Conservation (phyloP, 2,797 vertebrate genomes). For the Siniperca obscura region DNA sequence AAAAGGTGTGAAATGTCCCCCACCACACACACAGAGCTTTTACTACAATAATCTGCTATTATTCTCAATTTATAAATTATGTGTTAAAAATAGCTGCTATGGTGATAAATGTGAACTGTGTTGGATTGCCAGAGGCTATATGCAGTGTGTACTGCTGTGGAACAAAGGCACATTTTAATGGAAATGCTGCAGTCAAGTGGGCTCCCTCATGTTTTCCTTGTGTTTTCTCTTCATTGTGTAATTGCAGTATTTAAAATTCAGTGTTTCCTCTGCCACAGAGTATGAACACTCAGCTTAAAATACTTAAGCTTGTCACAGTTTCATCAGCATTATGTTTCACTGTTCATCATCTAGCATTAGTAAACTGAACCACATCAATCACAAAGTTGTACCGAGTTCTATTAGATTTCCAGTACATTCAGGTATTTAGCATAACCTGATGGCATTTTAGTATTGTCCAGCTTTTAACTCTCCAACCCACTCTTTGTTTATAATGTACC, state of each 20-base stretch:
- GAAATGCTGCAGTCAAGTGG: slow-evolving; percentile 46
- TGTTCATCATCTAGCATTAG: not conserved
- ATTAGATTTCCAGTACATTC: not conserved
- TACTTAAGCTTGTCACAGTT: slow-evolving; percentile 5
- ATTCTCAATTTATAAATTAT: slow-evolving; percentile 62
- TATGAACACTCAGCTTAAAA: slow-evolving; percentile 1
- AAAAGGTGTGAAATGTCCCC: not conserved
- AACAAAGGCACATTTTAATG: slow-evolving; percentile 66
- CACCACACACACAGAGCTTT: slow-evolving; percentile 1
- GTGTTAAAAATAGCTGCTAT: slow-evolving; percentile 67
- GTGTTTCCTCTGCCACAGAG: slow-evolving; percentile 13
- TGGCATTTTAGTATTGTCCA: not conserved
- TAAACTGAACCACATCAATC: not conserved
- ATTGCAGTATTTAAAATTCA: slow-evolving; percentile 19
- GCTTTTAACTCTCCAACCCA: not conserved
- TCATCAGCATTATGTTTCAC: slow-evolving; percentile 4
- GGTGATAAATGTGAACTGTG: slow-evolving; percentile 49
- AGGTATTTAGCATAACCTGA: not conserved
- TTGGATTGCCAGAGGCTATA: slow-evolving; percentile 45
- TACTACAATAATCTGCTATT: slow-evolving; percentile 24
- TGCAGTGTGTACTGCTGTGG: slow-evolving; percentile 54
- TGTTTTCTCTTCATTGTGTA: slow-evolving; percentile 33
- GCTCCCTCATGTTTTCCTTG: slow-evolving; percentile 30
- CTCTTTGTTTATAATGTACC: not conserved
- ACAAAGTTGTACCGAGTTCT: not conserved